Conservation (phyloP, 2,888 invertebrate genomes). For the Petrolisthes cinctipes region DNA sequence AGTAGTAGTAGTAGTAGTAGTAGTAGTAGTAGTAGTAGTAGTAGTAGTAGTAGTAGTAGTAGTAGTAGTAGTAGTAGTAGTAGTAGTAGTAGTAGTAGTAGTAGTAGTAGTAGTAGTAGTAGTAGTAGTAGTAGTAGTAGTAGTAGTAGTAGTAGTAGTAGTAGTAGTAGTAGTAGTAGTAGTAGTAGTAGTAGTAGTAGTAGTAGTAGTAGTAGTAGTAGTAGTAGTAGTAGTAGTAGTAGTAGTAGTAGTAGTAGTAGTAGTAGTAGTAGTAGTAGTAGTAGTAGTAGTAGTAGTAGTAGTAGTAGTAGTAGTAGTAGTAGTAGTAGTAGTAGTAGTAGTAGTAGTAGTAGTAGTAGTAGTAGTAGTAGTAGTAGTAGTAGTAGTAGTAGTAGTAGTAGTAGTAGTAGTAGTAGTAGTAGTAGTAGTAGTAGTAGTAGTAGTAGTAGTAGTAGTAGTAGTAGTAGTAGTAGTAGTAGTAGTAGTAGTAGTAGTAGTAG, state of each 20-base stretch:
- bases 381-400: conserved; percentile 5
- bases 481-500: conserved; percentile 5
- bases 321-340: conserved; percentile 5
- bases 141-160: conserved; percentile 1
- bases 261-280: neutral
- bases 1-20: conserved; percentile 5
- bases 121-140: conserved; percentile 9
- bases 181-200: too few relatives aligned
- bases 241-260: neutral
- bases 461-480: conserved; percentile 15
- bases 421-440: conserved; percentile 3
- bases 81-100: conserved; percentile 9
- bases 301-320: neutral
- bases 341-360: conserved; percentile 9
- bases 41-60: conserved; percentile 12
- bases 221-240: neutral
- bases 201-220: neutral
- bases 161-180: conserved; percentile 6
- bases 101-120: conserved; percentile 7
- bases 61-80: conserved; percentile 9
- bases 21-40: conserved; percentile 1
- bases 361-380: conserved; percentile 5
- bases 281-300: conserved; percentile 2
- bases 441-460: conserved; percentile 1
- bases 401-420: conserved; percentile 12